phyloP scores from a whole-genome alignment of 2,113 vertebrate genomes.

The Nothobranchius furzeri region DNA sequence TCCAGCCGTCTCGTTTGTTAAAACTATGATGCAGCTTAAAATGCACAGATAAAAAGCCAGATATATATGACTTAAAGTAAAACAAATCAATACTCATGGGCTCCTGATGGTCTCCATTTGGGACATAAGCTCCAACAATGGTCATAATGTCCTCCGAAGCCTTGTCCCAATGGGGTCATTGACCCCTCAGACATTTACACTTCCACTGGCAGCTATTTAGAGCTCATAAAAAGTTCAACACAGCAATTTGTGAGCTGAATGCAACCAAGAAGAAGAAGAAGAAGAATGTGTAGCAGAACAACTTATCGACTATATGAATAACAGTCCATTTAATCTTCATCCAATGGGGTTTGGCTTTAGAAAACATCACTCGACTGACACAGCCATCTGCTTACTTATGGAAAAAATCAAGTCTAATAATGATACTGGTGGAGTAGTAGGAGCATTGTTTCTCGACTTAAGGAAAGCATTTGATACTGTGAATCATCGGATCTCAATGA shows the following conservation, averaged over 20 bases:
- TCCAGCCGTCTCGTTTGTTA: neutral
- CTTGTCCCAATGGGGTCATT: conserved; percentile 67
- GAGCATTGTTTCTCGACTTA: too few relatives aligned
- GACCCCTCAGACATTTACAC: conserved; percentile 77
- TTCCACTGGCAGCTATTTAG: conserved; percentile 84
- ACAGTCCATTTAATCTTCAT: too few relatives aligned
- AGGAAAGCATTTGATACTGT: too few relatives aligned
- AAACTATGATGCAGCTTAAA: neutral
- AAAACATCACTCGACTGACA: too few relatives aligned
- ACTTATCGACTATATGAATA: too few relatives aligned
- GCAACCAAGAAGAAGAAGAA: conserved; percentile 68
- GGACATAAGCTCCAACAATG: conserved; percentile 71
- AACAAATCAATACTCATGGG: conserved; percentile 4
- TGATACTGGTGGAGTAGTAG: too few relatives aligned
- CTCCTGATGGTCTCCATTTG: conserved; percentile 56
- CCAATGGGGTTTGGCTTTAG: too few relatives aligned
- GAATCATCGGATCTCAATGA: too few relatives aligned
- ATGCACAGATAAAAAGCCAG: neutral
- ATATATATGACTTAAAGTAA: neutral
- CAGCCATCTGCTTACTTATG: too few relatives aligned
- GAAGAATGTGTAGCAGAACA: too few relatives aligned
- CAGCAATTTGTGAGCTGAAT: conserved; percentile 82
- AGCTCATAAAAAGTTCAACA: conserved; percentile 80
- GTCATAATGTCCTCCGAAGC: conserved; percentile 75
- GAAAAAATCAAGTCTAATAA: too few relatives aligned